Evolutionary conservation across 2,888 invertebrate genomes (phyloP).

Genomic region (Bombylius discolor): DNA sequence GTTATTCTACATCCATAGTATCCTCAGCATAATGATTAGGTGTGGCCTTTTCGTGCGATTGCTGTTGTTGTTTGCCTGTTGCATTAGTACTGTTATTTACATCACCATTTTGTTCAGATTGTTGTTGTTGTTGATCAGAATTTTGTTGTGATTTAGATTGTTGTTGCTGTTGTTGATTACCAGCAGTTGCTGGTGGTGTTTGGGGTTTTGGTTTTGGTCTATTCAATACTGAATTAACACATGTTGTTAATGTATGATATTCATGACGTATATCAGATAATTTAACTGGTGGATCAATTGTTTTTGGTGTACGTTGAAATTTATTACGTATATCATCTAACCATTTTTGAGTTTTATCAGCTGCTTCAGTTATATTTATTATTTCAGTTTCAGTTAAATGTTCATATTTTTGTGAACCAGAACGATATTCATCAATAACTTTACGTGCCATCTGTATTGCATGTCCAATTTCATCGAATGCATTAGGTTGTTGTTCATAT

Average conservation of each 20-base stretch:
- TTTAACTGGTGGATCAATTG: slow-evolving; percentile 62
- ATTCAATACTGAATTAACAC: slow-evolving; percentile 64
- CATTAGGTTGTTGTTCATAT: slow-evolving; percentile 62
- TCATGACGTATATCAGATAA: slow-evolving; percentile 68
- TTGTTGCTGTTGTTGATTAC: slow-evolving; percentile 9
- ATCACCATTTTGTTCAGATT: slow-evolving; percentile 21
- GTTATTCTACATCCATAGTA: slow-evolving; percentile 33
- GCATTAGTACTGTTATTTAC: slow-evolving; percentile 14
- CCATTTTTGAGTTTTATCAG: slow-evolving; percentile 66
- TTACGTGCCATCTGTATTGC: slow-evolving; percentile 70
- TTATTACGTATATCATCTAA: slow-evolving; percentile 60
- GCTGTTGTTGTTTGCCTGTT: slow-evolving; percentile 33
- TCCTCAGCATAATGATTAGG: slow-evolving; percentile 22
- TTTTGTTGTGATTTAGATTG: neutral
- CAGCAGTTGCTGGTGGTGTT: slow-evolving; percentile 41
- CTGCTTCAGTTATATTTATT: slow-evolving; percentile 55
- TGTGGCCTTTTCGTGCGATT: slow-evolving; percentile 26
- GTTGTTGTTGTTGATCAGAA: slow-evolving; percentile 2
- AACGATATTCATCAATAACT: slow-evolving; percentile 57
- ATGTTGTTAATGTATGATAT: slow-evolving; percentile 43
- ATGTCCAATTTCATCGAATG: slow-evolving; percentile 67
- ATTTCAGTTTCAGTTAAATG: slow-evolving; percentile 76
- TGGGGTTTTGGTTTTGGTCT: slow-evolving; percentile 81
- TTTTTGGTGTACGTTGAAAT: slow-evolving; percentile 50
- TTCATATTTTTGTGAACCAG: slow-evolving; percentile 57